Evolutionary conservation across 2,888 invertebrate species (phyloP), one percentile per base, ranked within the genome.

Genomic region (Clivina fossor): DNA sequence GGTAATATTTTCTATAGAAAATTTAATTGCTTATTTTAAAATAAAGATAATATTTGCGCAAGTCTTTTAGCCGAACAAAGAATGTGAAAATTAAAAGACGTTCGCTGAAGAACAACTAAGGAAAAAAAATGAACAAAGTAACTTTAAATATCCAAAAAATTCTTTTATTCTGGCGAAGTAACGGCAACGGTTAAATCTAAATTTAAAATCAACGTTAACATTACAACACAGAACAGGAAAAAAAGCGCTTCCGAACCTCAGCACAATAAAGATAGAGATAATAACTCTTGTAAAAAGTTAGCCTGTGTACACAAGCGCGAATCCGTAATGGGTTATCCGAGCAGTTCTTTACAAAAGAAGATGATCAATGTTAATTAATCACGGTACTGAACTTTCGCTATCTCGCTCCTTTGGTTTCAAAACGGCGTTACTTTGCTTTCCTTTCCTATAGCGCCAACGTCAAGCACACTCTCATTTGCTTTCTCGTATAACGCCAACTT

Each of bases 361-460:
- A 46, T 46, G 55, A 55, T 55, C 47, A 55, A 37, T 44, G 47
- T 38, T 55, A 47, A 55, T 55, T 55, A 55, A 55, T 55, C 55
- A 55, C 40, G 28, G 44, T 26, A 44, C 18, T 22, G 51, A 43
- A 48, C 48, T 18, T 28, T 51, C n/a, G 32, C 43, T 20, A 43
- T 43, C 43, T 51, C 40, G 18, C 33, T 49, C 44, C n/a, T n/a
- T n/a, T 18, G 18, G 9, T 11, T 28, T n/a, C n/a, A 16, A 9
- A 19, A 9, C 19, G 44, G 4, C 13, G 30, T 20, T 32, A 11
- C 44, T 18, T 19, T 44, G n/a, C 28, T 11, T 24, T 24, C 26
- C 26, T 24, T 9, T 24, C 26, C 4, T 24, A 24, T n/a, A 9
- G 26, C 26, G 26, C 9, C 26, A 4, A n/a, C n/a, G n/a, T n/a